Evolutionary conservation across 2,888 invertebrate species (phyloP).

Genomic region (Neuroscelio doddi): DNA sequence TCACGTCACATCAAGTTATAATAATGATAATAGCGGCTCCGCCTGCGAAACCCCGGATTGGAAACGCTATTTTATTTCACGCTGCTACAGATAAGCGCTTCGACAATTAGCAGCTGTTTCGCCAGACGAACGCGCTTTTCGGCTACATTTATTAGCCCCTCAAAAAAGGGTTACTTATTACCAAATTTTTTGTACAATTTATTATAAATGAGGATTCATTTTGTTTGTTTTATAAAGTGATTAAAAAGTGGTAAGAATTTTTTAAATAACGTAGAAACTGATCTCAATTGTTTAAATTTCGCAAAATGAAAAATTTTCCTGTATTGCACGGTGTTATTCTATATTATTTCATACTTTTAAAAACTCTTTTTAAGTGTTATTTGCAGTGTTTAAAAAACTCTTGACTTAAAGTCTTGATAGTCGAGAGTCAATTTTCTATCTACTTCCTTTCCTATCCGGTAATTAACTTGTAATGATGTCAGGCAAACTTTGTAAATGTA

Average conservation of each 20-base stretch:
- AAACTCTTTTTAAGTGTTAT: slow-evolving; percentile 29
- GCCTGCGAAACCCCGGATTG: slow-evolving; percentile 46
- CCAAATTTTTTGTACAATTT: too few species aligned
- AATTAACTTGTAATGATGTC: slow-evolving; percentile 25
- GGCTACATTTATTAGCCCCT: neutral
- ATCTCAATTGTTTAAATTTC: too few species aligned
- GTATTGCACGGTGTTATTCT: slow-evolving; percentile 30
- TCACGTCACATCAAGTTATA: slow-evolving; percentile 73
- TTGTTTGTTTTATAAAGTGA: too few species aligned
- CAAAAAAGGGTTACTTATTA: too few species aligned
- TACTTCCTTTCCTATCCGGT: slow-evolving; percentile 19
- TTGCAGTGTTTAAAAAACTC: slow-evolving; percentile 36
- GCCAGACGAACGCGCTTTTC: too few species aligned
- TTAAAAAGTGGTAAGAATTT: too few species aligned
- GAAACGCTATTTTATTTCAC: slow-evolving; percentile 44
- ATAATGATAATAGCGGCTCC: slow-evolving; percentile 69
- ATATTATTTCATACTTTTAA: slow-evolving; percentile 35
- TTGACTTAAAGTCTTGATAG: slow-evolving; percentile 26
- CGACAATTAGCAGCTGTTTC: slow-evolving; percentile 32
- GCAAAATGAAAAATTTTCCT: slow-evolving; percentile 27
- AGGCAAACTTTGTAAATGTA: slow-evolving; percentile 3
- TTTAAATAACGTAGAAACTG: too few species aligned
- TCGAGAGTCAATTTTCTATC: slow-evolving; percentile 27
- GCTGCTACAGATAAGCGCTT: slow-evolving; percentile 39
- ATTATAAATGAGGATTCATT: too few species aligned